Evolutionary conservation across 2,888 invertebrate genomes (phyloP).

Genomic region (Meteorus cinctellus): DNA sequence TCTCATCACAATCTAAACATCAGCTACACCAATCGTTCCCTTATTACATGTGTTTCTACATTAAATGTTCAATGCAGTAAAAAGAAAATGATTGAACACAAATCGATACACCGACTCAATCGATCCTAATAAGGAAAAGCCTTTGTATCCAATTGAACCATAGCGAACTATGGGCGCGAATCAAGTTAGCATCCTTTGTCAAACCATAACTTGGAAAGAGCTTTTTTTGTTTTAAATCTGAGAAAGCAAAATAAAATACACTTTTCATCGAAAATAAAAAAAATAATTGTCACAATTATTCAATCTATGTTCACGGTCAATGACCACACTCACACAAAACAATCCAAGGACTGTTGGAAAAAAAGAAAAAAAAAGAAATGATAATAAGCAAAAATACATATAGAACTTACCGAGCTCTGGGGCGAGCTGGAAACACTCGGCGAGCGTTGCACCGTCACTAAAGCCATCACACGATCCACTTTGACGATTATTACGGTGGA

Average conservation of each 20-base stretch:
- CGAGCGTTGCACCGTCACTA: constrained; percentile 83
- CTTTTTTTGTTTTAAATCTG: background rate
- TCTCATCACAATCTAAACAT: background rate
- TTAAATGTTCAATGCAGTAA: background rate
- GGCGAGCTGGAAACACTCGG: constrained; percentile 82
- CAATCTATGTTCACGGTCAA: background rate
- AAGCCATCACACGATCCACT: constrained; percentile 76
- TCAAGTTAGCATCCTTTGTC: constrained; percentile 30
- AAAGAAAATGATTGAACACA: constrained; percentile 11
- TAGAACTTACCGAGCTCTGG: constrained; percentile 76
- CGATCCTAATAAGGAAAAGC: constrained; percentile 34
- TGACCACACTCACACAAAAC: background rate
- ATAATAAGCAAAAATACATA: constrained; percentile 16
- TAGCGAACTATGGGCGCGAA: constrained; percentile 23
- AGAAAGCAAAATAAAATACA: background rate
- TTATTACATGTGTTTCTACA: background rate
- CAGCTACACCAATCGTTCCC: background rate
- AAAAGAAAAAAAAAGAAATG: constrained; percentile 1
- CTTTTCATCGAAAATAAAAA: background rate
- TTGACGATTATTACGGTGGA: constrained; percentile 56
- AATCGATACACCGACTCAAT: constrained; percentile 23
- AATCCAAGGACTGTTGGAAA: background rate
- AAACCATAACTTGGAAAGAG: constrained; percentile 11
- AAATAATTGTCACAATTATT: background rate
- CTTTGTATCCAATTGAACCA: constrained; percentile 30